These are phyloP conservation scores for Drosophila percnosoma DNA, from an alignment of 2,888 invertebrate genomes.

Conservation along the genomic window DNA sequence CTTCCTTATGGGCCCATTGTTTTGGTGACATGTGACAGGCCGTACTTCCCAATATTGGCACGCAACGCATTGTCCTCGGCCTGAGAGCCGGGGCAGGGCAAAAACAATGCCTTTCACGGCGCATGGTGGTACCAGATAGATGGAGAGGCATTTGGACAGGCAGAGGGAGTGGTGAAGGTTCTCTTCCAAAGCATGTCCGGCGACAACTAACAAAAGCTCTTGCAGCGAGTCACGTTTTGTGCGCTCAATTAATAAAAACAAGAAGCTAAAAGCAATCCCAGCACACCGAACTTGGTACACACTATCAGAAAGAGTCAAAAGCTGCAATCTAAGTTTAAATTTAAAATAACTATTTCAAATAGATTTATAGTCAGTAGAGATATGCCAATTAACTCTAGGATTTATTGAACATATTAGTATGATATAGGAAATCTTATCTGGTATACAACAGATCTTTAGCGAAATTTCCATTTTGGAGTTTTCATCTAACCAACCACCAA, in stretches of 20 bases:
- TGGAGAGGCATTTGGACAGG: neutral
- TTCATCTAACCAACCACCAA: neutral
- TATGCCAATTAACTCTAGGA: neutral
- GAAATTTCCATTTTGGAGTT: neutral
- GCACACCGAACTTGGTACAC: constrained; percentile 24
- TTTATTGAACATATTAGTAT: neutral
- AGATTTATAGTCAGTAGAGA: neutral
- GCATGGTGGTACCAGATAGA: constrained; percentile 4
- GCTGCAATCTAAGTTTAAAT: neutral
- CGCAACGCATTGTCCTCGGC: constrained; percentile 48
- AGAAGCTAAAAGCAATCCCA: neutral
- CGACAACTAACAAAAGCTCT: constrained; percentile 63
- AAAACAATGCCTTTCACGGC: constrained; percentile 42
- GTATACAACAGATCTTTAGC: neutral
- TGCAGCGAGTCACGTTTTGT: constrained; percentile 50
- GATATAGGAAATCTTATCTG: neutral
- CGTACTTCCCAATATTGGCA: constrained; percentile 67
- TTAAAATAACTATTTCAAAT: neutral
- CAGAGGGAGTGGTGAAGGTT: constrained; percentile 9
- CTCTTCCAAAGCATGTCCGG: constrained; percentile 45
- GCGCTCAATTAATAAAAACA: constrained; percentile 62
- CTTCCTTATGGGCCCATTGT: constrained; percentile 50
- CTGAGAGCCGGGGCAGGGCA: constrained; percentile 32
- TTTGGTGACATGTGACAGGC: constrained; percentile 74
- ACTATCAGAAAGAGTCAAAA: neutral